Evolutionary conservation across 1,140 invertebrate genomes (phyloP), one percentile per base, ranked within the genome.

Genomic region (Heliconius eleuchia): DNA sequence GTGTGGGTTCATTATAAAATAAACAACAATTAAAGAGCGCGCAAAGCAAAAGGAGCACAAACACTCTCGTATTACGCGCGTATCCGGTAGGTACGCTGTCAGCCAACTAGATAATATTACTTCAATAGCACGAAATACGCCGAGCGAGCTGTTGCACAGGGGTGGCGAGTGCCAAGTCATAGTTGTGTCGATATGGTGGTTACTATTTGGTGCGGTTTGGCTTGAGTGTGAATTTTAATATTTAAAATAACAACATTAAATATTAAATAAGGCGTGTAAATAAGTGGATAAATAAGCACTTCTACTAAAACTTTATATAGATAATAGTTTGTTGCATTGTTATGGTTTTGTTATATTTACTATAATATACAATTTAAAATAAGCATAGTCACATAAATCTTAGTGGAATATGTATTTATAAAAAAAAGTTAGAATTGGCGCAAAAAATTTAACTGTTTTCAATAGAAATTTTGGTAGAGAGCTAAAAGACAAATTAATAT

Each of bases 51-150:
- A 81, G 66, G 76, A 77, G 71, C 79, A 83, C 79, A 86, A 84
- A 83, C 81, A 80, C 77, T 80, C 79, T 78, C 82, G 72, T 74
- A 76, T 87, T 85, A 86, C 82, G 80, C 73, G 83, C 71, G 83
- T 83, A 87, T 88, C 86, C 86, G 84, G 78, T 75, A 66, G 23
- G 60, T 79, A 80, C 74, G 82, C 78, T 78, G 79, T 81, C 77
- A 80, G 71, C 74, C 72, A 77, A 87, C 84, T 84, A 88, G 87
- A 86, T 89, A 88, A 86, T 84, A 86, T 90, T 88, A 90, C 87
- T 87, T 87, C 82, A 88, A 88, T 88, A 82, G 87, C 83, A 88
- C 87, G 87, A 87, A 89, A 92, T 88, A 88, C 84, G 82, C 55
- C 73, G 74, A 76, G 73, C 74, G 50, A 76, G 71, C 79, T 73